Base-by-base conservation (phyloP, 1,140 invertebrate genomes). In the Dendrolimus punctatus region DNA sequence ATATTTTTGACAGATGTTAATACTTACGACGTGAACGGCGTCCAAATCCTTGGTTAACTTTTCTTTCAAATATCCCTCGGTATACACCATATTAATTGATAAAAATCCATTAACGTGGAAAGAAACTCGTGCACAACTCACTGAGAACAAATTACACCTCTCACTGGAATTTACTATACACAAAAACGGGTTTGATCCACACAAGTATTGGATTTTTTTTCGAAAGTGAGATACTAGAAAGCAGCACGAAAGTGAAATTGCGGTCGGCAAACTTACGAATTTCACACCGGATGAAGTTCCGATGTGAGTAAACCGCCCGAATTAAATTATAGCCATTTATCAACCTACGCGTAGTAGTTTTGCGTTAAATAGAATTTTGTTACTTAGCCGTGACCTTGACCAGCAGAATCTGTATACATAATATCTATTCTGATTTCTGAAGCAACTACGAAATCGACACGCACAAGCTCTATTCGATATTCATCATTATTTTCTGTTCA, bases 1-100 rank as follows among this genome's bases (percentile, higher is more conserved):
- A 23, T 57, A 67, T 67, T 64, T 78, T 78, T 84, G 80, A 81
- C 79, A 83, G 80, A 55, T 77, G 5, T 23, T 23, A 23, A 38
- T 76, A 91, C 90, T 90, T 91, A 93, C 92, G 75, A 94, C 90
- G 81, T 94, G 89, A 66, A 88, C 79, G 58, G 92, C 90, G 59
- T 91, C 89, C 56, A 94, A 81, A 83, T 90, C 89, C 73, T 90
- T 90, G 51, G 81, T 88, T 47, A 95, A 79, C 80, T 94, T 95
- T 44, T 91, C 88, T 82, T 91, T 91, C 44, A 95, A 86, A 73
- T 93, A 88, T 66, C 90, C 89, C 66, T 91, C 89, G 52, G 89
- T 90, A 74, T 92, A 92, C 65, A 87, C 77, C 85, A 87, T 87
- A 78, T 75, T 85, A 66, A 58, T 64, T 41, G 60, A 61, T 68